Percentiles rank a stretch among this genome's conserved stretches.
These are phyloP conservation scores for Ceyx margarethae DNA, from an alignment of 2,113 vertebrate genomes.

Conservation along the genomic window DNA sequence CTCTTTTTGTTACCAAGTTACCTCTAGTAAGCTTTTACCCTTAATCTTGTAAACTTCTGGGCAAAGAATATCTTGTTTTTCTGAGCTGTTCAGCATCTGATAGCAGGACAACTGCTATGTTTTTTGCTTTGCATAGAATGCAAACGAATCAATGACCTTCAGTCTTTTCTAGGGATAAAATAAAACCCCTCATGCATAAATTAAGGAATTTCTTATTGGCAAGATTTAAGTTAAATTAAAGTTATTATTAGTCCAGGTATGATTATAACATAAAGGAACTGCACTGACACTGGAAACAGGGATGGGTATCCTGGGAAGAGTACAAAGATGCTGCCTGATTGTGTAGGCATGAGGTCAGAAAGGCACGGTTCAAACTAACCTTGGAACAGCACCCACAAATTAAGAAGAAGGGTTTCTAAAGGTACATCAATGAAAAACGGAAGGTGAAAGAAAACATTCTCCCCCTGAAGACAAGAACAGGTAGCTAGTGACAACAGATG, in stretches of 20 bases:
- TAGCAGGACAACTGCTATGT: neutral
- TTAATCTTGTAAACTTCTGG: neutral
- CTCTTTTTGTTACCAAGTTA: neutral
- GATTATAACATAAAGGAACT: neutral
- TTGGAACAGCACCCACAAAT: too few species aligned
- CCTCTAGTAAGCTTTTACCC: neutral
- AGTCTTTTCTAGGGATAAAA: neutral
- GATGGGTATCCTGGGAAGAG: too few species aligned
- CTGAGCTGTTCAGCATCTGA: neutral
- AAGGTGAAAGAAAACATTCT: too few species aligned
- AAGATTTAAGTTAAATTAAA: neutral
- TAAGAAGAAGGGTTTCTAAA: too few species aligned
- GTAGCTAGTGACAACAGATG: too few species aligned
- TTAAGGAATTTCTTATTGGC: neutral
- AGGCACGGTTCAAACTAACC: too few species aligned
- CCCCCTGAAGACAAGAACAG: too few species aligned
- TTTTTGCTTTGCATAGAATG: neutral
- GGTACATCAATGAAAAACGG: too few species aligned
- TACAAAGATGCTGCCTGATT: too few species aligned
- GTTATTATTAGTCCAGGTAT: neutral
- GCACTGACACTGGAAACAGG: too few species aligned
- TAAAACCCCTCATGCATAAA: fast-evolving
- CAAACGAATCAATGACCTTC: neutral
- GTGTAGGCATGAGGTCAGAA: too few species aligned
- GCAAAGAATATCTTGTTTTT: neutral